Evolutionary conservation across 2,888 invertebrate species (phyloP).

Genomic region (Eupithecia inturbata): DNA sequence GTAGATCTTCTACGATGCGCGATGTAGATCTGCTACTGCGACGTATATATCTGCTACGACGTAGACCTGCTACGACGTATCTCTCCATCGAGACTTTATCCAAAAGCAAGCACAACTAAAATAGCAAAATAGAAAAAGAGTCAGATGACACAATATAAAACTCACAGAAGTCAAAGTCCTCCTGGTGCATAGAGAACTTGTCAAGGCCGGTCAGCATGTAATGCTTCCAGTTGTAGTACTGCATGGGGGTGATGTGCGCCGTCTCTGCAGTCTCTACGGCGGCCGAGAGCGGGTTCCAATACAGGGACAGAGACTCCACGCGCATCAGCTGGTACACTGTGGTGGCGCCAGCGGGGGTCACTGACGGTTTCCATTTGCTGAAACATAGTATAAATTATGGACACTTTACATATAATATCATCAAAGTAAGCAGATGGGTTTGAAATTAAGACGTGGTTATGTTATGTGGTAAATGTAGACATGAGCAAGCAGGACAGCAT

Average conservation of each 20-base stretch:
- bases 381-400: not conserved
- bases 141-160: conserved; percentile 42
- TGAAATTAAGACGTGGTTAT: not conserved
- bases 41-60: not conserved
- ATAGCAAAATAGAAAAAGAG: not conserved
- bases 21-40: not conserved
- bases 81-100: too few relatives aligned
- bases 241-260: conserved; percentile 79
- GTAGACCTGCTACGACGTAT: too few relatives aligned
- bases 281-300: conserved; percentile 87
- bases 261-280: conserved; percentile 82
- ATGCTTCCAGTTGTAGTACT: conserved; percentile 89
- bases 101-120: too few relatives aligned
- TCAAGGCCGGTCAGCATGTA: conserved; percentile 89
- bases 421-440: not conserved
- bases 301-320: conserved; percentile 89
- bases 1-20: not conserved
- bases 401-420: not conserved
- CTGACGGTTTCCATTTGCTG: conserved; percentile 91
- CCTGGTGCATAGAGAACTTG: conserved; percentile 90
- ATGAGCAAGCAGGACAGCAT: too few relatives aligned
- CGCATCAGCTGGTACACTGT: conserved; percentile 90
- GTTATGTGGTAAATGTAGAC: too few relatives aligned
- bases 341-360: conserved; percentile 83
- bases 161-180: conserved; percentile 92